Conservation (phyloP, 2,797 vertebrate species). For the Epinephelus coioides region DNA sequence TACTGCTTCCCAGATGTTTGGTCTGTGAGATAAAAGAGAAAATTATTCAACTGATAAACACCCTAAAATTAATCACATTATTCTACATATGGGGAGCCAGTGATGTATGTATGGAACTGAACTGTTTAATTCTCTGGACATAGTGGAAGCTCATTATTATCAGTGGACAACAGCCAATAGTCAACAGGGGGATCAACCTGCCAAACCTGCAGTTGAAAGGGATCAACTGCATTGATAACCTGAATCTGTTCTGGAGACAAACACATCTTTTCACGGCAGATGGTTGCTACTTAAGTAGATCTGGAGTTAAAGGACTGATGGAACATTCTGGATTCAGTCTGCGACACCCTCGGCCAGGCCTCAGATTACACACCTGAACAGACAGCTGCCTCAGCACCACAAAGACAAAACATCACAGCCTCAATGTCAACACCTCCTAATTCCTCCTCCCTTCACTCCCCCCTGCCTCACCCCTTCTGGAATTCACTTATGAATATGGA, state of each 20-base stretch:
- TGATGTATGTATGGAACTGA: no score
- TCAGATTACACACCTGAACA: neutral
- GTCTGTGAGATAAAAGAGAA: neutral
- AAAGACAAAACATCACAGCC: slow-evolving; percentile 3
- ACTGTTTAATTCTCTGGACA: neutral
- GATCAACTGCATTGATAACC: neutral
- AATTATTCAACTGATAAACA: neutral
- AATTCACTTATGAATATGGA: neutral
- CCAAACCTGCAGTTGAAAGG: neutral
- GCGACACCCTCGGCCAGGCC: neutral
- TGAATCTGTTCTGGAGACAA: neutral
- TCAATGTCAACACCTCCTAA: neutral
- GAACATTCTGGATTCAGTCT: slow-evolving; percentile 4
- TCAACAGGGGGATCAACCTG: neutral
- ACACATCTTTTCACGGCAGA: neutral
- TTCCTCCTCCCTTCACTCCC: neutral
- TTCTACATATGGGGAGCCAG: neutral
- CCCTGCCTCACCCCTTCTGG: neutral
- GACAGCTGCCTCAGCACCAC: neutral
- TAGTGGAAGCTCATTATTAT: neutral
- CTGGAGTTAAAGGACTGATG: neutral
- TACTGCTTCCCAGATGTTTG: neutral
- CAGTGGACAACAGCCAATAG: neutral
- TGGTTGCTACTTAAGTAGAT: neutral
- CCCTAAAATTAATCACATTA: neutral